Conservation (phyloP, 2,888 invertebrate species). For the Chironomus riparius region DNA sequence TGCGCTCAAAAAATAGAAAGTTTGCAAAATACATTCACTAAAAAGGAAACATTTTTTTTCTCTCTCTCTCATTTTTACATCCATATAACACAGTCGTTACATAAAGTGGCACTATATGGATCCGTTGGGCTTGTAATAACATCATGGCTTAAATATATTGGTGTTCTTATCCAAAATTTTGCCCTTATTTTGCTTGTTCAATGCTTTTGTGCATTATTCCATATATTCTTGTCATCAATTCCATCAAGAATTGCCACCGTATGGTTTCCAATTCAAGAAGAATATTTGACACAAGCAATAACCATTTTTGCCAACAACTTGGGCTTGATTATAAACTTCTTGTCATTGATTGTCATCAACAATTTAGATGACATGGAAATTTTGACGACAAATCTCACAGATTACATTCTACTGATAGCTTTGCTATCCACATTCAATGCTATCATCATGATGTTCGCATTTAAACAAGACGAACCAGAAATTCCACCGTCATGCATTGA, state of each 20-base stretch:
- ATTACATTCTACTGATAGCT: constrained; percentile 36
- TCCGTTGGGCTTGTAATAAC: constrained; percentile 50
- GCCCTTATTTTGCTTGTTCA: constrained; percentile 43
- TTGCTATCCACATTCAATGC: constrained; percentile 48
- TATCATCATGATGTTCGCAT: constrained; percentile 48
- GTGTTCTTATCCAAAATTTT: constrained; percentile 45
- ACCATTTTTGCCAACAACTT: constrained; percentile 67
- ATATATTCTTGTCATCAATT: constrained; percentile 57
- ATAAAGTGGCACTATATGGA: constrained; percentile 45
- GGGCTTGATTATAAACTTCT: constrained; percentile 60
- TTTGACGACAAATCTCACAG: constrained; percentile 41
- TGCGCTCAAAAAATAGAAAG: too few species aligned
- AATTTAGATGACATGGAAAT: constrained; percentile 42
- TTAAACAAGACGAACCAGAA: constrained; percentile 44
- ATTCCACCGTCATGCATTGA: constrained; percentile 50
- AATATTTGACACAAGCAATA: constrained; percentile 58
- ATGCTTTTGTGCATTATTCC: constrained; percentile 47
- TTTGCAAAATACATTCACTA: too few species aligned
- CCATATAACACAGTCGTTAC: constrained; percentile 43
- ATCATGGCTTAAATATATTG: constrained; percentile 52
- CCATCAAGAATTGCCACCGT: constrained; percentile 60
- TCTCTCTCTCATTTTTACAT: too few species aligned
- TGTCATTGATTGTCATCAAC: constrained; percentile 51
- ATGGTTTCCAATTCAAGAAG: constrained; percentile 47
- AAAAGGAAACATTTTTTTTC: too few species aligned